Conservation (phyloP, 2,113 vertebrate genomes). For the Strix uralensis region DNA sequence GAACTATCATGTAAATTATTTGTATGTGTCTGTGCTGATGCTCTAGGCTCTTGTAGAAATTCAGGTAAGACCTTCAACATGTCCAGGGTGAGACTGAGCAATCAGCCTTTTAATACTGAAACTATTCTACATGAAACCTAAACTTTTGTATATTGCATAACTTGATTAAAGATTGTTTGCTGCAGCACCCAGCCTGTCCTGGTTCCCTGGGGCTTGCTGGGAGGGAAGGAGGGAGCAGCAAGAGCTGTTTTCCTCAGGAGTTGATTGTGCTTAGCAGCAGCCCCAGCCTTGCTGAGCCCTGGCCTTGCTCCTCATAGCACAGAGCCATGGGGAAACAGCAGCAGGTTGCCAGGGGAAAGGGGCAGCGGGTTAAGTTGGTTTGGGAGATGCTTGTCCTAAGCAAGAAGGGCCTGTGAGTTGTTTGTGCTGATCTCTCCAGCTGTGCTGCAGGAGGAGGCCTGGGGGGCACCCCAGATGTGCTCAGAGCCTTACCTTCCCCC, state of each 20-base stretch:
- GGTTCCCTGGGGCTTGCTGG: not conserved
- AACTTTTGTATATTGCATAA: conserved; percentile 46
- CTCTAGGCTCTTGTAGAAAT: not conserved
- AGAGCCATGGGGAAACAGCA: not conserved
- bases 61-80: not conserved
- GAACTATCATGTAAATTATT: not conserved
- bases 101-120: conserved; percentile 17
- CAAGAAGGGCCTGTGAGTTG: too few species aligned
- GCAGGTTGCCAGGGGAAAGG: fast-evolving
- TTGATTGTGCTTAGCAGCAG: not conserved
- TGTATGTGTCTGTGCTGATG: not conserved
- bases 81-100: not conserved
- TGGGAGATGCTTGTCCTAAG: not conserved
- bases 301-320: fast-evolving
- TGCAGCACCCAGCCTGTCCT: not conserved
- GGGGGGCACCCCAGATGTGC: not conserved
- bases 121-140: not conserved
- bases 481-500: too few species aligned
- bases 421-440: too few species aligned
- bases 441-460: not conserved
- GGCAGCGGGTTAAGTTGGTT: too few species aligned
- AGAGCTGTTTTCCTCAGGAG: not conserved
- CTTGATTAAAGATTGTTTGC: conserved; percentile 40
- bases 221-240: too few species aligned
- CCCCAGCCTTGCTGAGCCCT: not conserved